phyloP scores from a whole-genome alignment of 2,888 invertebrate genomes.

The Byasa hedistus region DNA sequence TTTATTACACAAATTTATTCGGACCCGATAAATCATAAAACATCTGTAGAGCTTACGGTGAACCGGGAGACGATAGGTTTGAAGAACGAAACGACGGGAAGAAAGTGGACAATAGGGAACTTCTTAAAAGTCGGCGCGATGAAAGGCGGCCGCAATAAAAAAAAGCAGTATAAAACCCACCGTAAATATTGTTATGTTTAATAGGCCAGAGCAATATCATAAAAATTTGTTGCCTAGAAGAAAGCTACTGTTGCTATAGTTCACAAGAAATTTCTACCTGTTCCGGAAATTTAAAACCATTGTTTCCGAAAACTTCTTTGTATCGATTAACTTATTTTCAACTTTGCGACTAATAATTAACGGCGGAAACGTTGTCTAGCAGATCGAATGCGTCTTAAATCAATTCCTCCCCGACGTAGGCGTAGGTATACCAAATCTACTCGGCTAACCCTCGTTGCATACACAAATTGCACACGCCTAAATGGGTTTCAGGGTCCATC shows the following conservation, averaged over 20 bases:
- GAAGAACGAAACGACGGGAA: slow-evolving; percentile 41
- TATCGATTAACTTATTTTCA: not conserved
- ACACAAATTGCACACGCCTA: slow-evolving; percentile 75
- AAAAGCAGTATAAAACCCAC: slow-evolving; percentile 59
- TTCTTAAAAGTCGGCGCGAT: slow-evolving; percentile 48
- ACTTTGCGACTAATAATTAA: not conserved
- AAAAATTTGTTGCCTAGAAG: slow-evolving; percentile 51
- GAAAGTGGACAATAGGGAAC: slow-evolving; percentile 54
- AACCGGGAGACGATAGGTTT: slow-evolving; percentile 22
- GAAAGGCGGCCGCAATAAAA: slow-evolving; percentile 58
- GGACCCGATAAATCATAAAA: slow-evolving; percentile 29
- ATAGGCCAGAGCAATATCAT: slow-evolving; percentile 38
- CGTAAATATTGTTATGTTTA: slow-evolving; percentile 53
- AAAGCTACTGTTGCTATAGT: slow-evolving; percentile 57
- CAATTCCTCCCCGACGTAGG: slow-evolving; percentile 5
- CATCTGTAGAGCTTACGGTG: slow-evolving; percentile 19
- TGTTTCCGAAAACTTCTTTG: slow-evolving; percentile 28
- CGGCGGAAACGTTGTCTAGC: not conserved
- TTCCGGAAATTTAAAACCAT: slow-evolving; percentile 24
- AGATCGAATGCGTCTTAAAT: slow-evolving; percentile 11
- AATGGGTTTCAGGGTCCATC: slow-evolving; percentile 76
- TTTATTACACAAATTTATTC: slow-evolving; percentile 30
- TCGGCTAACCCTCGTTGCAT: slow-evolving; percentile 60
- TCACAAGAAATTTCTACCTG: slow-evolving; percentile 37
- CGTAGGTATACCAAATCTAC: slow-evolving; percentile 53